phyloP scores from a whole-genome alignment of 2,888 invertebrate species.

The Caenorhabditis angaria region DNA sequence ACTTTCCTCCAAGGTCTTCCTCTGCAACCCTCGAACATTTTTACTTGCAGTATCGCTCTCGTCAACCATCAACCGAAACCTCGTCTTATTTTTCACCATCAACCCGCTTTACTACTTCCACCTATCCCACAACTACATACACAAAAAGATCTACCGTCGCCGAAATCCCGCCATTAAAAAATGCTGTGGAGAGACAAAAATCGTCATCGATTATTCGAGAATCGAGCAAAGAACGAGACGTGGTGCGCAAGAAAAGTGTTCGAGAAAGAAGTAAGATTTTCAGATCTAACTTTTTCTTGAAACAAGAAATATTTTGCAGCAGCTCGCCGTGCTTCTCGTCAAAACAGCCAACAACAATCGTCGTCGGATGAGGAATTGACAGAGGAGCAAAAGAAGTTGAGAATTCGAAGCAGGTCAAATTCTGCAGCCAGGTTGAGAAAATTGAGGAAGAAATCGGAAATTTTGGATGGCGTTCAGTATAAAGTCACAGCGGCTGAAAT shows the following conservation, averaged over 20 bases:
- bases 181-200: neutral
- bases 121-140: neutral
- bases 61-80: conserved; percentile 38
- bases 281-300: too few species aligned
- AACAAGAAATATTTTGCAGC: conserved; percentile 32
- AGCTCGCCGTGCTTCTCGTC: conserved; percentile 53
- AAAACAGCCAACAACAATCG: conserved; percentile 47
- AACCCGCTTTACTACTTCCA: conserved; percentile 28
- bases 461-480: conserved; percentile 15
- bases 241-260: conserved; percentile 29
- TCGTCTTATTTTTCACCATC: conserved; percentile 36
- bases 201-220: conserved; percentile 46
- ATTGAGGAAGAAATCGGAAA: conserved; percentile 30
- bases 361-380: conserved; percentile 45
- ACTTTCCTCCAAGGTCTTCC: too few species aligned
- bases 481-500: conserved; percentile 15
- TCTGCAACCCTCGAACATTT: neutral
- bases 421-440: conserved; percentile 24
- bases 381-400: conserved; percentile 1
- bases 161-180: too few species aligned
- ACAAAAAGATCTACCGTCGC: neutral
- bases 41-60: conserved; percentile 34
- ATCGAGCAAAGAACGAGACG: conserved; percentile 44
- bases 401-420: conserved; percentile 34
- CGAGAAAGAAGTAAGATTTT: conserved; percentile 46